A percentile compares a stretch with the other conserved stretches of the same genome.
These are phyloP conservation scores for Rafetus swinhoei DNA, from an alignment of 2,113 vertebrate species.

Conservation along the genomic window DNA sequence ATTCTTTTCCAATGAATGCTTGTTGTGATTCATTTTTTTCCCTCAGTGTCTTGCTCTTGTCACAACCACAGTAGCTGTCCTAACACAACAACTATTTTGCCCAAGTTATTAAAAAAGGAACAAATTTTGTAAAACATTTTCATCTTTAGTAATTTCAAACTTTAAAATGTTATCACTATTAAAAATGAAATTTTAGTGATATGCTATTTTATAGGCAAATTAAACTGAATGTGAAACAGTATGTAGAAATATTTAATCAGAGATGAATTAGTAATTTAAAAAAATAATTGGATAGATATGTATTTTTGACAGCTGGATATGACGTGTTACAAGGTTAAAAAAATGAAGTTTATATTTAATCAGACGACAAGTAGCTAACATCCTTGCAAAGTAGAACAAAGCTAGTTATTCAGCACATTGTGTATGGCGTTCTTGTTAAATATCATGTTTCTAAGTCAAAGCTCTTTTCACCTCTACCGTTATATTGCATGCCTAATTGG, in stretches of 20 bases:
- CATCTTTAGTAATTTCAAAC: background rate
- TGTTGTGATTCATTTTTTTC: slow-evolving; percentile 46
- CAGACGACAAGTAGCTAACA: background rate
- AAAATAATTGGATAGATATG: background rate
- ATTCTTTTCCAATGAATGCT: slow-evolving; percentile 38
- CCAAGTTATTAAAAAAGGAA: background rate
- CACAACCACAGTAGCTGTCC: slow-evolving; percentile 20
- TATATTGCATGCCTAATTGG: background rate
- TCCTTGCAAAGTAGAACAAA: background rate
- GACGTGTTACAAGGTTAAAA: background rate
- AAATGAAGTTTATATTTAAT: background rate
- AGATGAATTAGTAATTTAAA: background rate
- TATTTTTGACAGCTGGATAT: background rate
- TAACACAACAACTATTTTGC: slow-evolving; percentile 50
- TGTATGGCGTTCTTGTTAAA: slow-evolving; percentile 32
- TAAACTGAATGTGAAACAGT: background rate
- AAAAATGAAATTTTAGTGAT: background rate
- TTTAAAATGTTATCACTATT: slow-evolving; percentile 14
- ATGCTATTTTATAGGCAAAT: background rate
- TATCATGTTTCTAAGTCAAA: background rate
- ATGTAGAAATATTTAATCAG: background rate
- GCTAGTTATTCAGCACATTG: background rate
- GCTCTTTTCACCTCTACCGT: background rate
- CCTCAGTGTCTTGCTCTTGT: slow-evolving; percentile 33
- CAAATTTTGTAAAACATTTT: background rate